Evolutionary conservation across 2,113 vertebrate genomes (phyloP), one percentile per base, ranked within the genome.

Genomic region (Ceuthmochares aereus): DNA sequence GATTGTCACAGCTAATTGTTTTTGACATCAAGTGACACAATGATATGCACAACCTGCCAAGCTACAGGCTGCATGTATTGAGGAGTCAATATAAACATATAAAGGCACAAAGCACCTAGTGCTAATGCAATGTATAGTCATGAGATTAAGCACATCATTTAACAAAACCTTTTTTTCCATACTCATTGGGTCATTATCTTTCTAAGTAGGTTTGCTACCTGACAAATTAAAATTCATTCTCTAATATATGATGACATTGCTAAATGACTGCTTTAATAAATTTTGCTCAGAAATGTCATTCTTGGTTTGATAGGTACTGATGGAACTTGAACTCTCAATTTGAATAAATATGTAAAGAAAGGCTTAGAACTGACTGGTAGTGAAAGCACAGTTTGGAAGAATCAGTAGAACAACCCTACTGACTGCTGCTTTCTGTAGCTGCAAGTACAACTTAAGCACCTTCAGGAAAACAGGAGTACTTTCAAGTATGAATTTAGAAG

Each of bases 1-100:
- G 95, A 96, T 85, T 97, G 84, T 89, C 81, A 89, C 36, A 59
- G 43, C 80, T 93, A 72, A 87, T 87, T 97, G 80, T 95, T 97
- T 95, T 94, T 91, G 49, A 64, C 77, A 91, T 77, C 84, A 40
- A 87, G 73, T 76, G 66, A 80, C 84, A 75, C 63, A 85, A 34
- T 47, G 69, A 73, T 74, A 60, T 51, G 67, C 37, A 60, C 36
- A 87, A 78, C 76, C 89, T 89, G 59, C 40, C 80, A 84, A 90
- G 59, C 49, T 79, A 63, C 22, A 60, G 63, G 8, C 59, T 93
- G 59, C 19, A 69, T 45, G 58, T 78, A 40, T 17, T 27, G 55
- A 37, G 16, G 37, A 89, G 22, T 56, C 10, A 76, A 86, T 49
- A 49, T 23, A 89, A 32, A 11, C 62, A 62, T 12, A 5, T 1